phyloP scores from a whole-genome alignment of 1,140 invertebrate genomes.

The Cryptotermes secundus region DNA sequence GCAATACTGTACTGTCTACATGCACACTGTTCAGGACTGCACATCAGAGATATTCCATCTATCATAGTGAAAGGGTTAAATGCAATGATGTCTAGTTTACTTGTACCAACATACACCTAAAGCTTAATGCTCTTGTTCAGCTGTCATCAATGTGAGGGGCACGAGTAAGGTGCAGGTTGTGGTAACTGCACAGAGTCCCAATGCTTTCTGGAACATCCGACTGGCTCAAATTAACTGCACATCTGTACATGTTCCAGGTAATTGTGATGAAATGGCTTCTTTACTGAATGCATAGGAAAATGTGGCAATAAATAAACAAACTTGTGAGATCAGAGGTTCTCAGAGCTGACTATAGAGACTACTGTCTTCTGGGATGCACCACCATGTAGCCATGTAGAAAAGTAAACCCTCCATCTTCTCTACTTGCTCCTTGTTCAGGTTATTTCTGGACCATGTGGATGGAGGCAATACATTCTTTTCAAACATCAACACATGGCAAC shows the following conservation, averaged over 20 bases:
- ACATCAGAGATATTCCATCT: too few species aligned
- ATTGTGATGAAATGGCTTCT: not conserved
- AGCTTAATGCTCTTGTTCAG: not conserved
- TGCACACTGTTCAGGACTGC: too few species aligned
- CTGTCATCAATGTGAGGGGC: not conserved
- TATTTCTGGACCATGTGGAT: not conserved
- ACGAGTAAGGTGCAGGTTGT: not conserved
- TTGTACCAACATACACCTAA: too few species aligned
- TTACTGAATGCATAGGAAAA: not conserved
- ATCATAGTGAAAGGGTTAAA: too few species aligned
- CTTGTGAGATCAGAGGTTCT: too few species aligned
- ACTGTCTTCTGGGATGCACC: too few species aligned
- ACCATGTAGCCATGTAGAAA: too few species aligned
- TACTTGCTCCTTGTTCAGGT: not conserved
- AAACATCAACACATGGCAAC: too few species aligned
- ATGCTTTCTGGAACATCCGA: slow-evolving; percentile 5
- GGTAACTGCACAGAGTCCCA: not conserved
- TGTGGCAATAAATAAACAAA: not conserved
- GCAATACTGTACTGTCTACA: too few species aligned
- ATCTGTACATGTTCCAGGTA: not conserved
- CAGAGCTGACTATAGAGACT: too few species aligned
- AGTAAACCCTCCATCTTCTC: not conserved
- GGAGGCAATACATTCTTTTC: too few species aligned
- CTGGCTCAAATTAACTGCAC: not conserved
- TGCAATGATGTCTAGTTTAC: too few species aligned